A percentile compares a stretch with the other conserved stretches of the same genome.
These are phyloP conservation scores for Labeo rohita DNA, from an alignment of 2,113 vertebrate species.

Conservation along the genomic window DNA sequence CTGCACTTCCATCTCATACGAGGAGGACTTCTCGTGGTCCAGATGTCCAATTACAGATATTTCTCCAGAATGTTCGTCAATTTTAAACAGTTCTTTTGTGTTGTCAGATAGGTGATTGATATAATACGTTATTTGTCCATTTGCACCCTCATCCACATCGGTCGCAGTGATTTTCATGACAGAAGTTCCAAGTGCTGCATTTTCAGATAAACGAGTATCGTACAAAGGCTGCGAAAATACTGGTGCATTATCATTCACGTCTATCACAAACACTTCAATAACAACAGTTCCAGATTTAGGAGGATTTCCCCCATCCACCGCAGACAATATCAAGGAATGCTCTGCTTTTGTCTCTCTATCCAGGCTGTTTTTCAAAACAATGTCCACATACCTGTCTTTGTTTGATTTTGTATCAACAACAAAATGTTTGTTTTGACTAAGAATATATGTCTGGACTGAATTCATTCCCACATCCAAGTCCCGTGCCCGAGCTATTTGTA, in stretches of 20 bases:
- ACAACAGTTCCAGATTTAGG: slow-evolving; percentile 64
- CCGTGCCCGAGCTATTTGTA: slow-evolving; percentile 53
- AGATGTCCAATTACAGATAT: slow-evolving; percentile 50
- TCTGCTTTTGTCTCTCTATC: slow-evolving; percentile 57
- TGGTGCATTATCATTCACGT: slow-evolving; percentile 60
- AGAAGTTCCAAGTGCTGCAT: slow-evolving; percentile 38
- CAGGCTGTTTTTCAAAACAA: slow-evolving; percentile 56
- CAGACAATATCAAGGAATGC: slow-evolving; percentile 62
- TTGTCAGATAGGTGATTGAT: slow-evolving; percentile 51
- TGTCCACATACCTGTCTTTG: slow-evolving; percentile 55
- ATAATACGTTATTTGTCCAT: slow-evolving; percentile 56
- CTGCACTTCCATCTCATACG: slow-evolving; percentile 59
- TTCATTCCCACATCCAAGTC: slow-evolving; percentile 60
- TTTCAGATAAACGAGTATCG: slow-evolving; percentile 53
- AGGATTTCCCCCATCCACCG: slow-evolving; percentile 69
- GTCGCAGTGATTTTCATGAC: slow-evolving; percentile 46
- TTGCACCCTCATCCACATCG: slow-evolving; percentile 55
- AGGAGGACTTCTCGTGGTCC: slow-evolving; percentile 58
- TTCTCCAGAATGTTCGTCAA: slow-evolving; percentile 56
- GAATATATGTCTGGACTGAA: slow-evolving; percentile 56
- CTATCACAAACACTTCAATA: slow-evolving; percentile 57
- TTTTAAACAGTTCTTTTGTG: slow-evolving; percentile 47
- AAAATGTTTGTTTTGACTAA: slow-evolving; percentile 55
- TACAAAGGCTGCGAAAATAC: slow-evolving; percentile 53
- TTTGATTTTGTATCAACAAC: slow-evolving; percentile 42